A percentile compares a stretch with the other conserved stretches of the same genome.
phyloP scores from a whole-genome alignment of 2,888 invertebrate genomes.

The Hemicrepidius hirtus region DNA sequence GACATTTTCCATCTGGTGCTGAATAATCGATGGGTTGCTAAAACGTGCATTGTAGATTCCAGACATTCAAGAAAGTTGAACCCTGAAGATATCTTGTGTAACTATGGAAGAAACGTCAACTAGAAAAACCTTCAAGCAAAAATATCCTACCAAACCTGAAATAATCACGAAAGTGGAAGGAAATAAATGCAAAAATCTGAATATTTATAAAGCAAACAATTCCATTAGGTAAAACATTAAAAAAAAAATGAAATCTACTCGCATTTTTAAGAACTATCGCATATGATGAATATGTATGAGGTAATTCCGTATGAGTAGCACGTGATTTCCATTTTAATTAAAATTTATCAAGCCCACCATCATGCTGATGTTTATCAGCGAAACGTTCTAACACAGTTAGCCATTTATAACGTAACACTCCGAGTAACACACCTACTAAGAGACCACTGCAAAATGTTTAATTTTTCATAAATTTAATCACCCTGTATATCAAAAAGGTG shows the following conservation, averaged over 20 bases:
- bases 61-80: no score
- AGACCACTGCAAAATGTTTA: no score
- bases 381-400: neutral
- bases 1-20: no score
- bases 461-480: no score
- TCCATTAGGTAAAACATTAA: conserved; percentile 18
- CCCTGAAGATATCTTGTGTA: no score
- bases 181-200: conserved; percentile 1
- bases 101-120: neutral
- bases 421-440: no score
- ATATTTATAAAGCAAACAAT: conserved; percentile 1
- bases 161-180: neutral
- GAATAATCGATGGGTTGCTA: no score
- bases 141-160: neutral
- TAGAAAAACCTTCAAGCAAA: no score
- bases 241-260: neutral
- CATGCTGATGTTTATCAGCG: neutral
- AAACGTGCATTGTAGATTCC: no score
- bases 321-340: conserved; percentile 36
- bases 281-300: conserved; percentile 23
- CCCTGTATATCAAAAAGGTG: no score
- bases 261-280: conserved; percentile 10
- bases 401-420: no score
- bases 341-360: conserved; percentile 1
- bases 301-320: conserved; percentile 7